A percentile compares a stretch with the other conserved stretches of the same genome.
phyloP scores from a whole-genome alignment of 2,113 vertebrate species.

The Indri indri region DNA sequence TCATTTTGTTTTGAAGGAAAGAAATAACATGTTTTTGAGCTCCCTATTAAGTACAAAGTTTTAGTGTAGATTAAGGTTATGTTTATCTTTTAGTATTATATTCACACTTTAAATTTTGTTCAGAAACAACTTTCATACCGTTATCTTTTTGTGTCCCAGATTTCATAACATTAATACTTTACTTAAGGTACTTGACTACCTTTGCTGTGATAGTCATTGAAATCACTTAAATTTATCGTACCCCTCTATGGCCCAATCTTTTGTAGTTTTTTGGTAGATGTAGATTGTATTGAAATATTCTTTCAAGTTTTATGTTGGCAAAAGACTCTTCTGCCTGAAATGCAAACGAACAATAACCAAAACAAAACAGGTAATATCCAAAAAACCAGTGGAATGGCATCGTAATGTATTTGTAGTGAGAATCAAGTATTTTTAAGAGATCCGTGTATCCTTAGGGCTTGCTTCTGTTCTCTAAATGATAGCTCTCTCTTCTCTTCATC shows the following conservation, averaged over 20 bases:
- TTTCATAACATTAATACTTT: background rate
- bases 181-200: background rate
- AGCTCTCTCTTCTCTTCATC: background rate
- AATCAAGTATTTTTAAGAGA: background rate
- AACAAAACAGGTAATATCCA: background rate
- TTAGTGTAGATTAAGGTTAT: slow-evolving; percentile 7
- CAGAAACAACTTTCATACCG: background rate
- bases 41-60: background rate
- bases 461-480: background rate
- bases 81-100: background rate
- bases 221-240: background rate
- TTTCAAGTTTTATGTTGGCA: slow-evolving; percentile 4
- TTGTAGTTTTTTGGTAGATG: background rate
- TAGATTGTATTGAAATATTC: background rate
- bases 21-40: slow-evolving; percentile 9
- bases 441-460: background rate
- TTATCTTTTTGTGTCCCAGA: background rate
- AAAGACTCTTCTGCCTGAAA: slow-evolving; percentile 7
- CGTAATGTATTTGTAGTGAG: background rate
- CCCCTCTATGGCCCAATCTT: background rate
- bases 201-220: background rate
- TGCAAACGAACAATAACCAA: background rate
- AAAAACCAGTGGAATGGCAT: background rate
- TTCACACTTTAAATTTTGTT: background rate
- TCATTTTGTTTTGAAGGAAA: background rate